Conservation (phyloP, 2,113 vertebrate species). For the Mesocricetus auratus region DNA sequence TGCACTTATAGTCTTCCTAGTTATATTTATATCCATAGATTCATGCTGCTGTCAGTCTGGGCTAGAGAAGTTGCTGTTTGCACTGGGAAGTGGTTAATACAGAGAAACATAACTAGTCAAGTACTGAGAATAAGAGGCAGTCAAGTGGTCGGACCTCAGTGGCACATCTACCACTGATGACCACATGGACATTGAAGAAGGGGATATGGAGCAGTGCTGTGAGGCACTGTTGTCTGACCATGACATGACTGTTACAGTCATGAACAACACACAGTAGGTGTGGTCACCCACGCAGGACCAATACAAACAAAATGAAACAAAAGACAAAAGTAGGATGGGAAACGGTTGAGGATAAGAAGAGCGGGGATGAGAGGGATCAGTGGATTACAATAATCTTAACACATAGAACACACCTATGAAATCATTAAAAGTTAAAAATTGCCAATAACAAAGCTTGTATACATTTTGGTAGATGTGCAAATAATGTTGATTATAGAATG, state of each 20-base stretch:
- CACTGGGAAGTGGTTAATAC: no score
- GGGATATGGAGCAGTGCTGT: background rate
- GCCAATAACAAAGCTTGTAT: background rate
- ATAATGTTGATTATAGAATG: slow-evolving; percentile 1
- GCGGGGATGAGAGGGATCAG: background rate
- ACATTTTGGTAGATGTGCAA: background rate
- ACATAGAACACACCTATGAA: background rate
- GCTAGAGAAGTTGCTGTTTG: background rate
- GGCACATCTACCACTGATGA: background rate
- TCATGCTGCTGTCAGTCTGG: background rate
- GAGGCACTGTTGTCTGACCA: no score
- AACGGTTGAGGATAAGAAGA: background rate
- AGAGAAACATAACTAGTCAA: background rate
- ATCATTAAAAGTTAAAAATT: background rate
- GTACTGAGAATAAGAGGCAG: background rate
- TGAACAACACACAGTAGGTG: background rate
- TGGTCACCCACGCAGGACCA: background rate
- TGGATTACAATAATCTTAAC: background rate
- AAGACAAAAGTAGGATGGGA: no score
- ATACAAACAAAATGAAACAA: background rate
- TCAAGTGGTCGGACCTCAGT: background rate
- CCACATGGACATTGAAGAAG: background rate
- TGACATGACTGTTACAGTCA: no score
- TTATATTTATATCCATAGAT: background rate
- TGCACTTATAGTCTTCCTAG: background rate